Conservation (phyloP, 1,140 invertebrate genomes). For the roundworm (Caenorhabditis elegans) region DNA sequence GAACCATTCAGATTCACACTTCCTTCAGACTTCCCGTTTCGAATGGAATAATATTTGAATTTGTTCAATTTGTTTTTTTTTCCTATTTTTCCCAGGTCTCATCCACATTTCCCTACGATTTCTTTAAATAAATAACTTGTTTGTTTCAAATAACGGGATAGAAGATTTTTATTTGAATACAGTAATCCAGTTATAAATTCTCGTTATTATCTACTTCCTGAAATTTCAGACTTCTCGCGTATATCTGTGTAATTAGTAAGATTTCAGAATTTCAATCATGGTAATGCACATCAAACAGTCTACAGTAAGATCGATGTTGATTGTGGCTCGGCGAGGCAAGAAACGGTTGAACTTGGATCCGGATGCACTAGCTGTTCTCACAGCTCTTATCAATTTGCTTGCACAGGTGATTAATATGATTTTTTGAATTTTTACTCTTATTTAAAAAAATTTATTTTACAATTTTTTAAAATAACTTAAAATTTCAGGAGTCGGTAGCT, state of each 20-base stretch:
- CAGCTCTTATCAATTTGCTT: neutral
- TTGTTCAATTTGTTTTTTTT: neutral
- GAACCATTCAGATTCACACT: neutral
- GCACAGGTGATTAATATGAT: neutral
- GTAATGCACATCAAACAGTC: conserved; percentile 13
- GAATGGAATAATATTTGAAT: neutral
- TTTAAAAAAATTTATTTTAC: no score
- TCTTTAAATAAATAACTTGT: no score
- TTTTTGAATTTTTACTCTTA: no score
- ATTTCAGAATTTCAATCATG: no score
- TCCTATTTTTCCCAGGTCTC: neutral
- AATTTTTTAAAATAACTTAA: no score
- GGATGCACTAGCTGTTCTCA: neutral
- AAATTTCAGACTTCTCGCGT: no score
- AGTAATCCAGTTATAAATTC: no score
- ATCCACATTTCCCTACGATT: no score
- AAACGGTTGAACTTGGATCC: neutral
- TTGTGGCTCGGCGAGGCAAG: neutral
- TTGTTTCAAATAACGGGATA: no score
- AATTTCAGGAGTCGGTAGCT: neutral
- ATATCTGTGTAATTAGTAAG: no score
- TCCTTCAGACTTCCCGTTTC: neutral
- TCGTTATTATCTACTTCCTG: no score
- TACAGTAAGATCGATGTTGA: neutral
- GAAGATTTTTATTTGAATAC: no score